Base-by-base conservation (phyloP, 1,140 invertebrate species). In the Neuroterus valhalla region DNA sequence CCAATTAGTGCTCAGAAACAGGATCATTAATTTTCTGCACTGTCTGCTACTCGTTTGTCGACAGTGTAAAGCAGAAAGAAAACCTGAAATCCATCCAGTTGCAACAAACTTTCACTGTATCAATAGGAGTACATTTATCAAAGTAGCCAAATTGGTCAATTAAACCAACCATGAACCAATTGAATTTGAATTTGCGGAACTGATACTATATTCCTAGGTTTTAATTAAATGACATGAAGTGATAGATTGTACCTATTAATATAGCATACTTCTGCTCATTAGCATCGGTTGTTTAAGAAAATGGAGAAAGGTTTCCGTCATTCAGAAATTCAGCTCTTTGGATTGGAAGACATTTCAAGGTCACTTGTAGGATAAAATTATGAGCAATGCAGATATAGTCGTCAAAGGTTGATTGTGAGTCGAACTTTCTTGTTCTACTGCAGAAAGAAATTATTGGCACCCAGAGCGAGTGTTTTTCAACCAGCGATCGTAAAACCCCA, bases 401-500 rank as follows among this genome's bases (percentile, higher is more conserved):
- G 21, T 55, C 50, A 55, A 55, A 55, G 10, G 6, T 55, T 55
- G 6, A 23, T 21, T 55, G 3, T 23, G 50, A 45, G n/a, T 44
- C 19, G 11, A n/a, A n/a, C 68, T 26, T 14, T 46, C 15, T 2
- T 8, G 68, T 46, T 45, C 23, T 21, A 17, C 15, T 38, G 43
- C 38, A 69, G 38, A 44, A 69, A 48, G 23, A 48, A 69, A 46
- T 69, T 55, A 55, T 21, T 2, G 19, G 50, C 50, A 55, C 50
- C 50, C 50, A 55, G 19, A 55, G 23, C 50, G 68, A 69, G 43
- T 10, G 17, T 26, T 19, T 68, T 69, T 44, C n/a, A 21, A 44
- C 50, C 50, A 21, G 45, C 68, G 50, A 76, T 55, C 77, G 77
- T 78, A 78, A 78, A 78, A 78, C 66, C 68, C 19, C 23, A 71